Percentiles rank a stretch among this genome's conserved stretches.
Conservation (phyloP, 2,797 vertebrate species). For the Xiphophorus birchmanni region DNA sequence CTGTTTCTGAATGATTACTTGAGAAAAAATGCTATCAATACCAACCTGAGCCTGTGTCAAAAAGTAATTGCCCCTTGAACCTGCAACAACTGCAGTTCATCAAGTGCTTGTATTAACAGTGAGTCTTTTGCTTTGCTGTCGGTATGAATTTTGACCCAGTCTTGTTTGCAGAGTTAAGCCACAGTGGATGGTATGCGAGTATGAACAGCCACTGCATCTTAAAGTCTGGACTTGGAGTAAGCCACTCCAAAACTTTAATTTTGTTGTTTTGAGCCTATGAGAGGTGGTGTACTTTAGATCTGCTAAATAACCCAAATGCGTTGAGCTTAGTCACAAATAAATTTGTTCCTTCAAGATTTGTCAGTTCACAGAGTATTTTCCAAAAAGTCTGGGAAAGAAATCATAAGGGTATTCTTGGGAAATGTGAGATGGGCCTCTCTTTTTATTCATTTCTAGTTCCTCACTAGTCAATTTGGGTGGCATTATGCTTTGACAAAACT, state of each 20-base stretch:
- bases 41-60: neutral
- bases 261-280: neutral
- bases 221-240: neutral
- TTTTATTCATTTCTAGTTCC: neutral
- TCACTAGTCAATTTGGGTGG: neutral
- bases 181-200: neutral
- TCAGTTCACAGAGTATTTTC: neutral
- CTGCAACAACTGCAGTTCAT: neutral
- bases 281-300: neutral
- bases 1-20: neutral
- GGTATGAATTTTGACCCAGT: neutral
- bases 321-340: neutral
- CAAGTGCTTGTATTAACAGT: neutral
- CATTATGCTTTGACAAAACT: neutral
- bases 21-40: neutral
- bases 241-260: neutral
- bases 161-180: neutral
- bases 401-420: neutral
- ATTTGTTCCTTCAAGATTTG: neutral
- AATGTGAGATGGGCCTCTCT: neutral
- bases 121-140: neutral
- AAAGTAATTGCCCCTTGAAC: neutral
- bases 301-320: neutral
- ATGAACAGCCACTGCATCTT: neutral
- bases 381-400: neutral